Conservation (phyloP, 1,140 invertebrate species). For the Listronotus bonariensis region DNA sequence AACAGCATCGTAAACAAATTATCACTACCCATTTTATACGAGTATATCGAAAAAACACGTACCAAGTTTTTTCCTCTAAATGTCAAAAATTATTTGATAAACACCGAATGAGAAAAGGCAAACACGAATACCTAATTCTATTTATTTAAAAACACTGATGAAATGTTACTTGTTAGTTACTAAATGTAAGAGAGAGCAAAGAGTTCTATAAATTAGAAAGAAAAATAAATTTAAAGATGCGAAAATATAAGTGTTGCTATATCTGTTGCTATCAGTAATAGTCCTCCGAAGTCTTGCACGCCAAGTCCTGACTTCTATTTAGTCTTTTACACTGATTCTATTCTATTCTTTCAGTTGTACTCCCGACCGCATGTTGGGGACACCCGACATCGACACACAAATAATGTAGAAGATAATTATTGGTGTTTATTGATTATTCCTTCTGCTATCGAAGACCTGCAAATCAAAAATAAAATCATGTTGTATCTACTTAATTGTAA, state of each 20-base stretch:
- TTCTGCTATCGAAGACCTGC: constrained; percentile 16
- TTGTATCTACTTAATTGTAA: too few species aligned
- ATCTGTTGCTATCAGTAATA: constrained; percentile 9
- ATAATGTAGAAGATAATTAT: constrained; percentile 1
- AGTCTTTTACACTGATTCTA: constrained; percentile 1
- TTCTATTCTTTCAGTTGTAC: constrained; percentile 19
- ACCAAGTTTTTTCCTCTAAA: not conserved
- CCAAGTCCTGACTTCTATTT: not conserved
- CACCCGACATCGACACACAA: constrained; percentile 2
- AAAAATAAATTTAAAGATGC: not conserved
- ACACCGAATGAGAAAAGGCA: not conserved
- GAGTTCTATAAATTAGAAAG: too few species aligned
- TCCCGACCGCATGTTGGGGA: constrained; percentile 23
- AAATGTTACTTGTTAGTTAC: not conserved
- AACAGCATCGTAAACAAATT: constrained; percentile 28
- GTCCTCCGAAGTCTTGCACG: constrained; percentile 20
- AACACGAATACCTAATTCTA: not conserved
- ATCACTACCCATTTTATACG: constrained; percentile 25
- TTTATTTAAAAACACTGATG: constrained; percentile 1
- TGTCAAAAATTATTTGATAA: not conserved
- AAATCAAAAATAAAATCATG: constrained; percentile 1
- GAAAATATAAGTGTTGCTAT: not conserved
- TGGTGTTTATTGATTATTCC: not conserved
- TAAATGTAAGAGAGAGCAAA: not conserved
- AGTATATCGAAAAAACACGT: not conserved